These are phyloP conservation scores for Agonum fuliginosum DNA, from an alignment of 2,888 invertebrate species.

Conservation along the genomic window DNA sequence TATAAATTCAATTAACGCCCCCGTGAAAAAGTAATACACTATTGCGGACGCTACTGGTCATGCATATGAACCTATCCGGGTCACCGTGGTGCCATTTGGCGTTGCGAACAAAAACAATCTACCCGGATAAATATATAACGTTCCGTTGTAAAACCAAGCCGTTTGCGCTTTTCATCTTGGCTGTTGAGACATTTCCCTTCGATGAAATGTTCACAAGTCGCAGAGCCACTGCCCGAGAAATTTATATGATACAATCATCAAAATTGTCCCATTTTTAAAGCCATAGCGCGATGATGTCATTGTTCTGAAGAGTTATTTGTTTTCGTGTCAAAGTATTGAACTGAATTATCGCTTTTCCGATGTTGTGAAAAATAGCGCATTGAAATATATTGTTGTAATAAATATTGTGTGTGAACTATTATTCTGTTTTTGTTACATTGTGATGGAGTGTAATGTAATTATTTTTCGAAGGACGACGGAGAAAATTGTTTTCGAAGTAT, in stretches of 20 bases:
- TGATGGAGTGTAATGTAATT: constrained; percentile 28
- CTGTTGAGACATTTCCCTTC: not conserved
- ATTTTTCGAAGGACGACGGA: not conserved
- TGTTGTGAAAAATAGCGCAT: constrained; percentile 25
- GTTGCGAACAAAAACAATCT: constrained; percentile 38
- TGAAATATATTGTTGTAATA: constrained; percentile 44
- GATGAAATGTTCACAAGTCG: constrained; percentile 28
- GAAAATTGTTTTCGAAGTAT: constrained; percentile 31
- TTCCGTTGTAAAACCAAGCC: constrained; percentile 31
- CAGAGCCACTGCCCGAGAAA: not conserved
- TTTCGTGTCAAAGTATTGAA: constrained; percentile 26
- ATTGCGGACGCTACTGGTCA: not conserved
- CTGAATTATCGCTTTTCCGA: constrained; percentile 35
- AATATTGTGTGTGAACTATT: constrained; percentile 30
- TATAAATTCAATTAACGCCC: constrained; percentile 35
- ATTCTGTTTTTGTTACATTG: constrained; percentile 28
- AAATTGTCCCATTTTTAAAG: constrained; percentile 36
- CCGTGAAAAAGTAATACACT: not conserved
- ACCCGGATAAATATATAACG: constrained; percentile 47
- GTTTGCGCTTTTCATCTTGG: constrained; percentile 18
- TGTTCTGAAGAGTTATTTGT: constrained; percentile 42
- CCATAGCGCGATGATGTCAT: constrained; percentile 34
- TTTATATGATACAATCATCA: constrained; percentile 45
- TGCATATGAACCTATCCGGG: not conserved
- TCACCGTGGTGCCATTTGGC: constrained; percentile 38